A percentile compares a stretch with the other conserved stretches of the same genome.
Conservation (phyloP, 2,888 invertebrate species). For the Epiblema foenella region DNA sequence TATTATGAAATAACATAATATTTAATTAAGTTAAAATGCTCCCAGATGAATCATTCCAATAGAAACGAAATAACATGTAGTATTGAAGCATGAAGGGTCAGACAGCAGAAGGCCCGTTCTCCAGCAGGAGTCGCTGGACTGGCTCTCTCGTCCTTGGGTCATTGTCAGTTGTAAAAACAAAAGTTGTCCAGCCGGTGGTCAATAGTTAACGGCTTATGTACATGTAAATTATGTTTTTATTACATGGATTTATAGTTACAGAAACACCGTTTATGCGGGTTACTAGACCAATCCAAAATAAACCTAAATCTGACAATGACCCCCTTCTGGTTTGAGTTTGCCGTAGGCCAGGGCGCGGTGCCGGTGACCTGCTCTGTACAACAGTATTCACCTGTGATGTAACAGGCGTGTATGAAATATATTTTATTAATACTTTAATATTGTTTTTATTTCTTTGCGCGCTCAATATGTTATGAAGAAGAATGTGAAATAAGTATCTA, state of each 20-base stretch:
- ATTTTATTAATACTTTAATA: slow-evolving; percentile 37
- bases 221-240: no score
- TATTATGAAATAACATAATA: neutral
- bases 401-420: slow-evolving; percentile 42
- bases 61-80: slow-evolving; percentile 9
- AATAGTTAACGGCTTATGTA: no score
- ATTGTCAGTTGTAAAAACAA: no score
- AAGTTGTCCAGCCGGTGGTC: no score
- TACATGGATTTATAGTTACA: no score
- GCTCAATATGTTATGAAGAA: slow-evolving; percentile 6
- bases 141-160: neutral
- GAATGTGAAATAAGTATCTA: neutral
- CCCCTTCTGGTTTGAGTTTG: no score
- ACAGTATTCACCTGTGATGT: slow-evolving; percentile 55
- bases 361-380: slow-evolving; percentile 37
- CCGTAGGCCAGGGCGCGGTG: no score
- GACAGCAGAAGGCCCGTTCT: no score
- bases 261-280: no score
- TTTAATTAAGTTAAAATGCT: slow-evolving; percentile 1
- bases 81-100: neutral
- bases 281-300: no score
- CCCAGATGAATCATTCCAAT: slow-evolving; percentile 39
- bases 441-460: slow-evolving; percentile 24
- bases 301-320: no score
- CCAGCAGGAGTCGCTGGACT: neutral